phyloP scores from a whole-genome alignment of 1,140 invertebrate species.

The Pseudomyrmex concolor region DNA sequence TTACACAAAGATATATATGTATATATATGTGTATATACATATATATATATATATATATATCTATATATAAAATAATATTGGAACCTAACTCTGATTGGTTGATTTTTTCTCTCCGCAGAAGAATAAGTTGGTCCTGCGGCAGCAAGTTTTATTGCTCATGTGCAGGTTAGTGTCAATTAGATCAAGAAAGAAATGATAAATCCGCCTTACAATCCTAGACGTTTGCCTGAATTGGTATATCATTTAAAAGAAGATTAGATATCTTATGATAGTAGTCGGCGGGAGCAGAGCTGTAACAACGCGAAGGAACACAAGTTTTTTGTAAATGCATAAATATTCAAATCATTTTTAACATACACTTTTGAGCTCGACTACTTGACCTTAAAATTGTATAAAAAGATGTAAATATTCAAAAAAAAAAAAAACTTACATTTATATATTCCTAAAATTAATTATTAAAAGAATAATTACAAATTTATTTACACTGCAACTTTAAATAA shows the following conservation, averaged over 20 bases:
- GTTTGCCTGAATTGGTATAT: conserved; percentile 77
- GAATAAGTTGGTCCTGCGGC: conserved; percentile 90
- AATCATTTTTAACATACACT: conserved; percentile 60
- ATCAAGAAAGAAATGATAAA: conserved; percentile 79
- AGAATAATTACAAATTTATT: background rate
- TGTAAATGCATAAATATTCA: conserved; percentile 75
- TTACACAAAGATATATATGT: conserved; percentile 62
- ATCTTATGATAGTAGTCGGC: conserved; percentile 78
- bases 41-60: too few relatives aligned
- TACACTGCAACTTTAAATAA: background rate
- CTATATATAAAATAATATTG: conserved; percentile 17
- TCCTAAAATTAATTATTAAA: background rate
- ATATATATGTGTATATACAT: too few relatives aligned
- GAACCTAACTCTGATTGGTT: conserved; percentile 81
- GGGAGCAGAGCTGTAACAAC: conserved; percentile 82
- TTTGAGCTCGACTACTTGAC: conserved; percentile 64
- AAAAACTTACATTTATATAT: background rate
- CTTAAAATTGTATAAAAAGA: background rate
- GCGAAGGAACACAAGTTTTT: conserved; percentile 75
- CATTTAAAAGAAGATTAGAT: conserved; percentile 76
- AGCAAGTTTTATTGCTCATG: conserved; percentile 92
- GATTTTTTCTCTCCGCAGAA: conserved; percentile 88
- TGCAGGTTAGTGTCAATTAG: conserved; percentile 88
- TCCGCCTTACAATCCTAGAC: conserved; percentile 79
- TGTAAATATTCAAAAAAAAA: too few relatives aligned